These are phyloP conservation scores for Halesus radiatus DNA, from an alignment of 1,140 invertebrate species.

Conservation along the genomic window DNA sequence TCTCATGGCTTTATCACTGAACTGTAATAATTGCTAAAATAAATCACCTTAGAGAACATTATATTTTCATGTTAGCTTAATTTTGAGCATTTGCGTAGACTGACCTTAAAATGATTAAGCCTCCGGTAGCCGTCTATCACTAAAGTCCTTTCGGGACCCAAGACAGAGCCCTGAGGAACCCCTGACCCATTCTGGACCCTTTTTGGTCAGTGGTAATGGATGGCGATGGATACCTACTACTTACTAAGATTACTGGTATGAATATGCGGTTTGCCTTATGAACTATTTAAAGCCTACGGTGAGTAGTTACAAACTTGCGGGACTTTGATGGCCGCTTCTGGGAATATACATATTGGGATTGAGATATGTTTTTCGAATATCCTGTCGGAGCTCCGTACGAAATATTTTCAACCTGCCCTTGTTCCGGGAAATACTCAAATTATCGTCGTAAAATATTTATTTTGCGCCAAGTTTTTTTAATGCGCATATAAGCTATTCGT, in stretches of 20 bases:
- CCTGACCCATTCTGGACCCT: slow-evolving; percentile 3
- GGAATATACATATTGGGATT: not conserved
- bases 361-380: not conserved
- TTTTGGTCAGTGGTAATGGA: slow-evolving; percentile 40
- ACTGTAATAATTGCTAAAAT: slow-evolving; percentile 13
- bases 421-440: too few relatives aligned
- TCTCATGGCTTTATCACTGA: not conserved
- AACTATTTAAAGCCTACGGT: slow-evolving; percentile 23
- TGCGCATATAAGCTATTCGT: not conserved
- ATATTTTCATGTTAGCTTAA: slow-evolving; percentile 15
- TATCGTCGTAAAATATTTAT: too few relatives aligned
- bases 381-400: too few relatives aligned
- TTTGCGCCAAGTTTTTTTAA: too few relatives aligned
- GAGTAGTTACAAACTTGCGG: slow-evolving; percentile 21
- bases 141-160: slow-evolving; percentile 34
- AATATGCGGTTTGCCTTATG: slow-evolving; percentile 32
- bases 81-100: slow-evolving; percentile 12
- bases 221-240: slow-evolving; percentile 12
- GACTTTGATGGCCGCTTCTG: not conserved
- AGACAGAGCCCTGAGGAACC: slow-evolving; percentile 8
- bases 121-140: slow-evolving; percentile 34
- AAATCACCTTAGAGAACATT: slow-evolving; percentile 13
- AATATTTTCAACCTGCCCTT: too few relatives aligned
- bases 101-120: slow-evolving; percentile 44
- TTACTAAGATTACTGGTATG: slow-evolving; percentile 37